Base-by-base conservation (phyloP, 2,888 invertebrate genomes). In the Furcula furcula region DNA sequence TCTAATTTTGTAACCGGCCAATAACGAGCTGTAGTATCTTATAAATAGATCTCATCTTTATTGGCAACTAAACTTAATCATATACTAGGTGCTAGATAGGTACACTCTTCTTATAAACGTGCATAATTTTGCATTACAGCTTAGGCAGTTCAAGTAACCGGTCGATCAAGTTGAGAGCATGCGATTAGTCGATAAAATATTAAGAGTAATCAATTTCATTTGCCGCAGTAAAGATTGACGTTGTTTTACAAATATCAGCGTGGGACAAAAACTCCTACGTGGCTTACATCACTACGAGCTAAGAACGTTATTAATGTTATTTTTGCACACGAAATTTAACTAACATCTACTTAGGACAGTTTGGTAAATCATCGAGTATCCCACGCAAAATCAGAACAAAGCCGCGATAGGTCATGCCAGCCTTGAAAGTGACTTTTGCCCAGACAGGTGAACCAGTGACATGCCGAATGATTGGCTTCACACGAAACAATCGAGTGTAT, bases 1-100 rank as follows among this genome's bases (percentile, higher is more conserved):
- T 79, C 83, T 84, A 83, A 84, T 76, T 82, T 76, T 76, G 70
- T 64, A 73, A 51, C 44, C 46, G 48, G 44, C 54, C 35, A 48
- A 51, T 58, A 55, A 52, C 28, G 28, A 9, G 27, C 18, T 40
- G 43, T n/a, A 12, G 41, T 36, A 38, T 46, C 46, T 35, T 62
- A 57, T 56, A 51, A 53, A 55, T 55, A 55, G 46, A 58, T 53
- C 42, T 36, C 46, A 54, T 38, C 38, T 48, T 55, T 54, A 57
- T 56, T 54, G 37, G 50, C 31, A 34, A 26, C 30, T 25, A 34
- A 47, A 46, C 45, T 53, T 45, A 37, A 46, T 45, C 38, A 41
- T 35, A 7, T 12, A 12, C 23, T 13, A 13, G n/a, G n/a, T 12
- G 23, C 23, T 13, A n/a, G n/a, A n/a, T n/a, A 22, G 22, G 10